phyloP scores from a whole-genome alignment of 2,888 invertebrate species.

The Abrostola triplasia region DNA sequence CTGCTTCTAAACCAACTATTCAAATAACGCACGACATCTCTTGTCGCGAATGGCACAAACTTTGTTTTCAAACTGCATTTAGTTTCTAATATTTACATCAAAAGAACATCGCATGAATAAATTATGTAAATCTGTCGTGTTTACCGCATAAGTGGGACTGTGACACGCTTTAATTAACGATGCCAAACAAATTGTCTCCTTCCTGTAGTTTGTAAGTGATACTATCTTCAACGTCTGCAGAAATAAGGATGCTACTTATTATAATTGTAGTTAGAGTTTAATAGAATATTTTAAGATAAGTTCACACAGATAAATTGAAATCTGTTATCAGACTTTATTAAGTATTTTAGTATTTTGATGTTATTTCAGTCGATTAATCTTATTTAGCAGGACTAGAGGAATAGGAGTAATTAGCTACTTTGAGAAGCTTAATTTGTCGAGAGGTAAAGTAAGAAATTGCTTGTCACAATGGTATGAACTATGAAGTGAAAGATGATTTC shows the following conservation, averaged over 20 bases:
- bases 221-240: conserved; percentile 25
- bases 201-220: conserved; percentile 41
- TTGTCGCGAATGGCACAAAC: background rate
- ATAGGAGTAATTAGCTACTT: too few relatives aligned
- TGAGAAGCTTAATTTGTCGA: too few relatives aligned
- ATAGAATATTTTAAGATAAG: background rate
- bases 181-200: conserved; percentile 36
- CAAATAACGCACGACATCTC: background rate
- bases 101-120: conserved; percentile 8
- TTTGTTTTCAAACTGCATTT: conserved; percentile 6
- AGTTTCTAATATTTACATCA: conserved; percentile 4
- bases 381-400: too few relatives aligned
- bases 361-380: too few relatives aligned
- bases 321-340: too few relatives aligned
- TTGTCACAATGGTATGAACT: too few relatives aligned
- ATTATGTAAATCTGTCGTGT: conserved; percentile 34
- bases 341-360: too few relatives aligned
- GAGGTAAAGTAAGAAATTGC: too few relatives aligned
- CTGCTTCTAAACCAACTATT: background rate
- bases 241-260: conserved; percentile 3
- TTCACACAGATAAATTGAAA: too few relatives aligned
- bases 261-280: background rate
- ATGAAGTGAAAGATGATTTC: too few relatives aligned
- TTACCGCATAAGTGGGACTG: conserved; percentile 19
- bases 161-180: conserved; percentile 28